These are phyloP conservation scores for Nysson spinosus DNA, from an alignment of 2,888 invertebrate species.

Conservation along the genomic window DNA sequence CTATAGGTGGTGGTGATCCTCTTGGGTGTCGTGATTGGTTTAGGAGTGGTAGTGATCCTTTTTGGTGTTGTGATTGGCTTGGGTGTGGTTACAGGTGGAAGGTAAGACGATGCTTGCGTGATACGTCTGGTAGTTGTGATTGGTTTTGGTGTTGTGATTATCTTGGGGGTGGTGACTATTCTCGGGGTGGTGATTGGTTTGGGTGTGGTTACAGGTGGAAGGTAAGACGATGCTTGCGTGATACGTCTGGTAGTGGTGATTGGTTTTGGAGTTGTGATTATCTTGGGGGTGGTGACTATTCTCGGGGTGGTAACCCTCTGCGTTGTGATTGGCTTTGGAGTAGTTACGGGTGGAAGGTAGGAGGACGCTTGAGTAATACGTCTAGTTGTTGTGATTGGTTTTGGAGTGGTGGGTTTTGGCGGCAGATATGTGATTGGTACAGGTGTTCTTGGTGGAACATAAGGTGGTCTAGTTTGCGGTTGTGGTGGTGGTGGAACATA, in stretches of 20 bases:
- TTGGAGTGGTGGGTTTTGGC: neutral
- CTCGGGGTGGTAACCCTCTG: neutral
- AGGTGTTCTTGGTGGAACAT: conserved; percentile 21
- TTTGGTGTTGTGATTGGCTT: neutral
- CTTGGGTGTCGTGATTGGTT: neutral
- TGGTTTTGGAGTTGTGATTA: neutral
- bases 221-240: neutral
- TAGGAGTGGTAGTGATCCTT: neutral
- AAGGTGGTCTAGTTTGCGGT: conserved; percentile 15
- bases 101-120: conserved; percentile 11
- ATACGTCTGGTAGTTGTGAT: conserved; percentile 2
- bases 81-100: conserved; percentile 5
- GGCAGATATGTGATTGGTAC: neutral
- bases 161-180: conserved; percentile 9
- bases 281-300: neutral
- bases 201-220: conserved; percentile 9
- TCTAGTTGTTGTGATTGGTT: neutral
- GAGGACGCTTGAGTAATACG: too few relatives aligned
- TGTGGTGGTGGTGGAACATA: conserved; percentile 25
- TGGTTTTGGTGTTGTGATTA: neutral
- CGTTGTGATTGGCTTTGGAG: neutral
- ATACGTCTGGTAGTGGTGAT: neutral
- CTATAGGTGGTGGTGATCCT: neutral
- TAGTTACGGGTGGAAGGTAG: neutral
- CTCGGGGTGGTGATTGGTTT: neutral